Conservation (phyloP, 2,888 invertebrate species). For the Acleris cristana region DNA sequence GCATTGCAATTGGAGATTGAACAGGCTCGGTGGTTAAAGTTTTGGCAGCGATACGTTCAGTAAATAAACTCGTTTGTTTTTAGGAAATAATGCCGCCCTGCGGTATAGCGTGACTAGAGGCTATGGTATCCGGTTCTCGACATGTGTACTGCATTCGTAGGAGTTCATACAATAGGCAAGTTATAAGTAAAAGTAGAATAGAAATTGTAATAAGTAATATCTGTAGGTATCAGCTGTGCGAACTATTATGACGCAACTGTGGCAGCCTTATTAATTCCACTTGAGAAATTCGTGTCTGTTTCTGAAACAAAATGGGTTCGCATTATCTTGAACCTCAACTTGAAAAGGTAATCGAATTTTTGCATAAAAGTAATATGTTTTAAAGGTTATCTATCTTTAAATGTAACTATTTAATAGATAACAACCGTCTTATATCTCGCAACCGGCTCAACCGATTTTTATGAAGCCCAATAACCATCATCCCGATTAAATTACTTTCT, state of each 20-base stretch:
- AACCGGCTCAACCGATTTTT: too few relatives aligned
- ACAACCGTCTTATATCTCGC: too few relatives aligned
- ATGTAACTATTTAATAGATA: too few relatives aligned
- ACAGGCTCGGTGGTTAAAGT: conserved; percentile 22
- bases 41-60: conserved; percentile 27
- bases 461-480: too few relatives aligned
- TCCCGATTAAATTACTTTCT: too few relatives aligned
- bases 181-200: neutral
- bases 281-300: conserved; percentile 26
- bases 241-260: conserved; percentile 45
- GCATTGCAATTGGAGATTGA: conserved; percentile 6
- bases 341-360: too few relatives aligned
- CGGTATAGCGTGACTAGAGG: conserved; percentile 30
- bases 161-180: conserved; percentile 12
- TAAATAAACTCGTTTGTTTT: conserved; percentile 25
- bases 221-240: conserved; percentile 39
- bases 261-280: conserved; percentile 42
- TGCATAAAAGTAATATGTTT: neutral
- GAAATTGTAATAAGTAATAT: conserved; percentile 24
- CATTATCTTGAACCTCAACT: conserved; percentile 5
- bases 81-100: conserved; percentile 27
- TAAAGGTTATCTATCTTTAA: too few relatives aligned
- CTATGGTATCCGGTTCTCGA: conserved; percentile 8
- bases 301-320: conserved; percentile 14
- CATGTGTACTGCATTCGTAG: neutral